phyloP scores from a whole-genome alignment of 2,797 vertebrate genomes.

The Lithobates pipiens region DNA sequence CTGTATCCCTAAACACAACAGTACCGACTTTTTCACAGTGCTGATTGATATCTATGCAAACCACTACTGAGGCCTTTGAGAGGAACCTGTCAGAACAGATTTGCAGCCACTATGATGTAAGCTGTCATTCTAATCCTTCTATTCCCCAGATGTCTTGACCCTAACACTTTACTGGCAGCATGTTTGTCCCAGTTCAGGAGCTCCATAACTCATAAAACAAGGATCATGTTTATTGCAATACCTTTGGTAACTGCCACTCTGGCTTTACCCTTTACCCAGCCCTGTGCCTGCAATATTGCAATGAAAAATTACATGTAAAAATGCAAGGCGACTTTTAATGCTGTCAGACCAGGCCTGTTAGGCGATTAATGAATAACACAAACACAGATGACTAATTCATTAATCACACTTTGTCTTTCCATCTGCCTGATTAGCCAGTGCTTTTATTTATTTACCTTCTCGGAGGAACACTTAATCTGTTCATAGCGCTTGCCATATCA shows the following conservation, averaged over 20 bases:
- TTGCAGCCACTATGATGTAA: too few species aligned
- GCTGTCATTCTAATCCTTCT: too few species aligned
- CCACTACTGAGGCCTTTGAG: too few species aligned
- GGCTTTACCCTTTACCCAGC: neutral
- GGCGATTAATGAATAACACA: conserved; percentile 42
- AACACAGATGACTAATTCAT: conserved; percentile 38
- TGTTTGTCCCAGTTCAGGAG: neutral
- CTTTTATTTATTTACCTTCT: conserved; percentile 58
- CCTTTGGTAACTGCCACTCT: neutral
- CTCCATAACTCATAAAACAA: neutral
- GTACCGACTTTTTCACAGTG: too few species aligned
- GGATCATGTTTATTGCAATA: neutral
- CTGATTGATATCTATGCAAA: too few species aligned
- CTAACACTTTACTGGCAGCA: neutral
- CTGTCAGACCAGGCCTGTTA: neutral
- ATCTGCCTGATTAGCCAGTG: conserved; percentile 46
- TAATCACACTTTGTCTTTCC: conserved; percentile 51
- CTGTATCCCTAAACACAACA: too few species aligned
- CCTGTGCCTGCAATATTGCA: neutral
- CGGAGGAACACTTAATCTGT: conserved; percentile 54
- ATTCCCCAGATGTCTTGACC: too few species aligned
- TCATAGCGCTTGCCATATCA: conserved; percentile 37
- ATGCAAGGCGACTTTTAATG: neutral
- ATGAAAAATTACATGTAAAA: conserved; percentile 6
- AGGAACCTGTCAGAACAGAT: too few species aligned